Evolutionary conservation across 1,140 invertebrate genomes (phyloP), one percentile per base, ranked within the genome.

Genomic region (Dendrolimus kikuchii): DNA sequence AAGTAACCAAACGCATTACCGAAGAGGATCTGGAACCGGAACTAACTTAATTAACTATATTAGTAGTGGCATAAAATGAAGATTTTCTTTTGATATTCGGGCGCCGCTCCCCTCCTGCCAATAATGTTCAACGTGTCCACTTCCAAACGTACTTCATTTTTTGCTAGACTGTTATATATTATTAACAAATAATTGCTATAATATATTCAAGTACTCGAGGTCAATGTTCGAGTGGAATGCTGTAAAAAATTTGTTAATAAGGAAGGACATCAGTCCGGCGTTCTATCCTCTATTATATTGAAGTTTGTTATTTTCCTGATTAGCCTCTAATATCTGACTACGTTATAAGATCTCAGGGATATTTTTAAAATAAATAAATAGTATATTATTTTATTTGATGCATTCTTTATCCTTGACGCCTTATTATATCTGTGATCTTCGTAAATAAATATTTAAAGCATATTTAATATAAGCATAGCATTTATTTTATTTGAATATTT

Each of bases 191-290:
- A 79, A 81, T 78, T 74, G 59, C 60, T 72, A 75, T 75, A 74
- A n/a, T n/a, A n/a, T 71, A 68, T 74, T 63, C 64, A 66, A 71
- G 68, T 80, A 78, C 66, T 65, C 61, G 72, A 77, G 82, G 80
- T 83, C 82, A 77, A 80, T 58, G 77, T 63, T 74, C 79, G 64
- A 51, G 59, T 44, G 70, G 79, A 78, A 84, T 81, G 79, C 68
- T 78, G 68, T 82, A 80, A 83, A 86, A 85, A 84, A 81, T 83
- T 71, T 62, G 68, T 60, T 83, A 84, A 85, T n/a, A n/a, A n/a
- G n/a, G n/a, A n/a, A n/a, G 79, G 79, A 83, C 80, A 74, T 67
- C 62, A 66, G 57, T 66, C 76, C 61, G 68, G 60, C 64, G 68
- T 71, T 70, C 71, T 76, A 76, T 74, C 73, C 72, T 68, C 57